A percentile compares a stretch with the other conserved stretches of the same genome.
phyloP scores from a whole-genome alignment of 2,797 vertebrate genomes.

The Dipus sagitta region DNA sequence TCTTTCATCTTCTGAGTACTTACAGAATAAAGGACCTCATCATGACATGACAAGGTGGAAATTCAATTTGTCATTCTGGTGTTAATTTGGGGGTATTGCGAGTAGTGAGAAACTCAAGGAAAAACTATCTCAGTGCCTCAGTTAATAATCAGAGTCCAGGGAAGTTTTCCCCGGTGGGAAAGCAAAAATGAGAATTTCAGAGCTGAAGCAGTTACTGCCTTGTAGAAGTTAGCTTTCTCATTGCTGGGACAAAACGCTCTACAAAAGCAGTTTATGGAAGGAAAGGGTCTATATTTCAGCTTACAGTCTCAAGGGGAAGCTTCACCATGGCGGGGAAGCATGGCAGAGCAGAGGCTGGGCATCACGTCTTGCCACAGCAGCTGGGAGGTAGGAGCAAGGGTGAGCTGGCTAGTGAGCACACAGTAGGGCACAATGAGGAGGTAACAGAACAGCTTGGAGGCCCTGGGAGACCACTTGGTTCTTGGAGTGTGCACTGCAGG shows the following conservation, averaged over 20 bases:
- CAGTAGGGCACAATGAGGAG: neutral
- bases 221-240: neutral
- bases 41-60: conserved; percentile 61
- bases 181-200: neutral
- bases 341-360: no score
- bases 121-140: neutral
- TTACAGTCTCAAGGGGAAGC: no score
- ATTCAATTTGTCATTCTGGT: conserved; percentile 61
- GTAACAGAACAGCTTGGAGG: no score
- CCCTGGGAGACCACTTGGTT: neutral
- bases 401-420: no score
- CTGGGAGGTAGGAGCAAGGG: no score
- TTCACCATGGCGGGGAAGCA: no score
- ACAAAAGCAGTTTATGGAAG: no score
- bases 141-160: neutral
- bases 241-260: no score
- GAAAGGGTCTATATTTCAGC: no score
- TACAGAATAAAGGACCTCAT: conserved; percentile 50
- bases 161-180: neutral
- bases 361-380: no score
- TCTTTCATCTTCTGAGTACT: conserved; percentile 57
- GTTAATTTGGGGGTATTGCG: conserved; percentile 1
- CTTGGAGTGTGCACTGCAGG: neutral
- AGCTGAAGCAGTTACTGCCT: neutral
- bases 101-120: conserved; percentile 7